These are phyloP conservation scores for Drosophila insularis DNA, from an alignment of 1,140 invertebrate species.

Conservation along the genomic window DNA sequence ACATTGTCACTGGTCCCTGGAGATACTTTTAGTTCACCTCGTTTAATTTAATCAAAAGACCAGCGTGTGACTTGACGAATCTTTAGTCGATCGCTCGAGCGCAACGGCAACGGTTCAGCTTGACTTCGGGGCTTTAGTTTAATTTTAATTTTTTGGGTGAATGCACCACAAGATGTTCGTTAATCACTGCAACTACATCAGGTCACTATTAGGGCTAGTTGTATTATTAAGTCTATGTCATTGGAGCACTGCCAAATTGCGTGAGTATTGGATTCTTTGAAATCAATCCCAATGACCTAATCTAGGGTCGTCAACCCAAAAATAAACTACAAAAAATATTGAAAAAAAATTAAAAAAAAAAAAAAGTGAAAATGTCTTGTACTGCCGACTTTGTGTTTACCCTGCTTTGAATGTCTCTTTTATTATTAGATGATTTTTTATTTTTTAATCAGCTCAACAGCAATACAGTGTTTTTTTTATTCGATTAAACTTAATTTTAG, in stretches of 20 bases:
- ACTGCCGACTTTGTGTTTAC: too few species aligned
- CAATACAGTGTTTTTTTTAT: too few species aligned
- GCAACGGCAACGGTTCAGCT: constrained; percentile 57
- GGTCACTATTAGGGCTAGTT: constrained; percentile 19
- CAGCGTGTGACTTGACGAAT: constrained; percentile 39
- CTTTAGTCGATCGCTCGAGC: constrained; percentile 64
- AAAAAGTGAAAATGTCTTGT: too few species aligned
- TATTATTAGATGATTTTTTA: too few species aligned
- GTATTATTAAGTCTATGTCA: constrained; percentile 39
- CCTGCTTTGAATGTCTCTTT: too few species aligned
- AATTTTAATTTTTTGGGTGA: constrained; percentile 39
- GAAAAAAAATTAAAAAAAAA: too few species aligned
- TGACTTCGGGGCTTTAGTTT: constrained; percentile 14
- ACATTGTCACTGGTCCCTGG: constrained; percentile 25
- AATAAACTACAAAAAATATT: too few species aligned
- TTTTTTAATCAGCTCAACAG: too few species aligned
- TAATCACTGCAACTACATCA: constrained; percentile 13
- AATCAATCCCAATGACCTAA: neutral
- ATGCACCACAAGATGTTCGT: constrained; percentile 37
- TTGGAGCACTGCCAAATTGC: constrained; percentile 54
- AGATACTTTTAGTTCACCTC: constrained; percentile 43
- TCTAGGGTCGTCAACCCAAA: constrained; percentile 5
- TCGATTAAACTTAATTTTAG: neutral
- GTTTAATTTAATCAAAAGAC: constrained; percentile 75
- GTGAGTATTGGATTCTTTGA: constrained; percentile 38